These are phyloP conservation scores for Helicoverpa armigera DNA, from an alignment of 1,140 invertebrate species.

Conservation along the genomic window DNA sequence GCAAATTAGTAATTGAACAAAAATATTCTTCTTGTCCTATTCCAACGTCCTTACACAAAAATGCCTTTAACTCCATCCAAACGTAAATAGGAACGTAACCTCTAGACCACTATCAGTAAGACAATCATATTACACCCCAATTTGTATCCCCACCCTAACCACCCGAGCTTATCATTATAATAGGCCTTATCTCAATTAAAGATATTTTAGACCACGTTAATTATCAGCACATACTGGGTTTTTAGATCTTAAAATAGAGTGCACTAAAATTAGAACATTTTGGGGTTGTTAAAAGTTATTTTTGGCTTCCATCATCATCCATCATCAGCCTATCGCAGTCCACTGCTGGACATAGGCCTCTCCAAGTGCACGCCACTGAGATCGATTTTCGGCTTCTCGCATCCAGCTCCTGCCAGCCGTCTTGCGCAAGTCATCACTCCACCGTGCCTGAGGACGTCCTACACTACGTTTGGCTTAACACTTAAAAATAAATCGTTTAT, in stretches of 20 bases:
- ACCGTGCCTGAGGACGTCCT: too few species aligned
- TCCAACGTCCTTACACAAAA: too few species aligned
- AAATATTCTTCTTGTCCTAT: too few species aligned
- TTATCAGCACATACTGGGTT: neutral
- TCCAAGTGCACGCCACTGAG: too few species aligned
- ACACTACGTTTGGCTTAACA: too few species aligned
- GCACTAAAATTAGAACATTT: slow-evolving; percentile 2
- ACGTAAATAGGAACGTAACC: neutral
- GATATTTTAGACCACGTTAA: slow-evolving; percentile 24
- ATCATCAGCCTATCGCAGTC: too few species aligned
- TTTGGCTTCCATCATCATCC: too few species aligned
- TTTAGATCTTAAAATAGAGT: neutral
- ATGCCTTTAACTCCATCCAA: neutral
- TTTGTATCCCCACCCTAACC: slow-evolving; percentile 33
- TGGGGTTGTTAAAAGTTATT: slow-evolving; percentile 13
- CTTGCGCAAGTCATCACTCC: too few species aligned
- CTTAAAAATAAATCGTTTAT: neutral
- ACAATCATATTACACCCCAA: slow-evolving; percentile 49
- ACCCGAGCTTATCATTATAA: slow-evolving; percentile 43
- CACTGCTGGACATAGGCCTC: too few species aligned
- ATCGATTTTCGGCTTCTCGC: too few species aligned
- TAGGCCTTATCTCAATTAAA: slow-evolving; percentile 39
- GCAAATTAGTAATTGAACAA: too few species aligned
- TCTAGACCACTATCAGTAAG: slow-evolving; percentile 17
- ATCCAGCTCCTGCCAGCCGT: too few species aligned